Evolutionary conservation across 1,140 invertebrate genomes (phyloP), one percentile per base, ranked within the genome.

Genomic region (Lordiphosa stackelbergi): DNA sequence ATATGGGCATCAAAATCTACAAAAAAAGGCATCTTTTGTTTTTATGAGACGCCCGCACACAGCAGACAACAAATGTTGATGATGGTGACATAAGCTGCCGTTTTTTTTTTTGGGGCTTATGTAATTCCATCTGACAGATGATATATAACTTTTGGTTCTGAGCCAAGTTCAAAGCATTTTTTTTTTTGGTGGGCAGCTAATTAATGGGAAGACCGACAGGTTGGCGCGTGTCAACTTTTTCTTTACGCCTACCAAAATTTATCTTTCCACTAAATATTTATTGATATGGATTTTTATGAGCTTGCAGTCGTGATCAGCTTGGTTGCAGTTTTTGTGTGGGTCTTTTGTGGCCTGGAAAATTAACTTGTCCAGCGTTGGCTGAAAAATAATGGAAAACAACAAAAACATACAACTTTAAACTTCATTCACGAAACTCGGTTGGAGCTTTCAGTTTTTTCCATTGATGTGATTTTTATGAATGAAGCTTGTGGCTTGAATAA

Each of bases 211-310:
- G 53, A 52, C 41, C 66, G 46, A 58, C 61, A 72, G 63, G 62
- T 66, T 72, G 73, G 63, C 73, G 68, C 73, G 72, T 74, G 72
- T 56, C 73, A 55, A 28, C 19, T 35, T 55, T 55, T 51, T n/a
- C 37, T 46, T 36, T 19, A 31, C 16, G 51, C 63, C 58, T 36
- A 66, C 45, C 12, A 10, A 31, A 31, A 53, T 31, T 12, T 65
- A 40, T 31, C 37, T 36, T 37, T 49, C 63, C 34, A 43, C 42
- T 61, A 46, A 13, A 48, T 55, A 22, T 48, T 45, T 12, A 38
- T 57, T 51, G 46, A 51, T 36, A 48, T 52, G 31, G 3, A 42
- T 64, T 59, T 64, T 59, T 60, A 48, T 61, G 16, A 47, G 36
- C 54, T 55, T 38, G 35, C 35, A 53, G 51, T 45, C 36, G 19